A percentile compares a stretch with the other conserved stretches of the same genome.
These are phyloP conservation scores for Xiphias gladius DNA, from an alignment of 2,113 vertebrate genomes.

Conservation along the genomic window DNA sequence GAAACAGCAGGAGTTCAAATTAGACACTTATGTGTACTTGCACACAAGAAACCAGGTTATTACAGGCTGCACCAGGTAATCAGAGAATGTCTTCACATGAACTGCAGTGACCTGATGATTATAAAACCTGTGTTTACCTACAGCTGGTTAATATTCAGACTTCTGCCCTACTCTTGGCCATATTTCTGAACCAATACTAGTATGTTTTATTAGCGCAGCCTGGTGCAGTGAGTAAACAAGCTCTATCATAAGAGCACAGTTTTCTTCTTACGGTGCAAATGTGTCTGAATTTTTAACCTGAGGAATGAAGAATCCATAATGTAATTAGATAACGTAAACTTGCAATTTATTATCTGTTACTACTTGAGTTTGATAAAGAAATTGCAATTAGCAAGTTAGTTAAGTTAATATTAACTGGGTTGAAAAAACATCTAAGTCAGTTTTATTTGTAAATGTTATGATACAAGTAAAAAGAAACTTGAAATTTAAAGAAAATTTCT, in stretches of 20 bases:
- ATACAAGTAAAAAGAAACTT: background rate
- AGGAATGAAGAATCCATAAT: background rate
- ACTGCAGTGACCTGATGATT: background rate
- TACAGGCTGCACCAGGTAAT: background rate
- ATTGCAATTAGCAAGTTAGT: too few species aligned
- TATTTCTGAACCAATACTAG: background rate
- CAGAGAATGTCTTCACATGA: background rate
- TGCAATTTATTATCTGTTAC: background rate
- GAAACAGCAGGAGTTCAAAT: slow-evolving; percentile 68
- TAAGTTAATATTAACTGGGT: background rate
- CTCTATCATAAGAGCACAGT: background rate
- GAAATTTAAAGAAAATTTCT: background rate
- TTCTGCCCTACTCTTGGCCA: background rate
- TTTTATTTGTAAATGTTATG: background rate
- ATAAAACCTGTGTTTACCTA: background rate
- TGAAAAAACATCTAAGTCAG: background rate
- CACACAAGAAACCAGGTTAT: slow-evolving; percentile 6
- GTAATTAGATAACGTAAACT: too few species aligned
- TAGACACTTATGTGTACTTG: slow-evolving; percentile 30
- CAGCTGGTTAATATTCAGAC: background rate
- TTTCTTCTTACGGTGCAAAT: background rate
- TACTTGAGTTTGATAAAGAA: background rate
- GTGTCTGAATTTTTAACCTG: slow-evolving; percentile 5
- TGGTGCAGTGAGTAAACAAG: slow-evolving; percentile 8
- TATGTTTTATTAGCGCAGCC: background rate